phyloP scores from a whole-genome alignment of 2,113 vertebrate species.

The Arizona elegans region DNA sequence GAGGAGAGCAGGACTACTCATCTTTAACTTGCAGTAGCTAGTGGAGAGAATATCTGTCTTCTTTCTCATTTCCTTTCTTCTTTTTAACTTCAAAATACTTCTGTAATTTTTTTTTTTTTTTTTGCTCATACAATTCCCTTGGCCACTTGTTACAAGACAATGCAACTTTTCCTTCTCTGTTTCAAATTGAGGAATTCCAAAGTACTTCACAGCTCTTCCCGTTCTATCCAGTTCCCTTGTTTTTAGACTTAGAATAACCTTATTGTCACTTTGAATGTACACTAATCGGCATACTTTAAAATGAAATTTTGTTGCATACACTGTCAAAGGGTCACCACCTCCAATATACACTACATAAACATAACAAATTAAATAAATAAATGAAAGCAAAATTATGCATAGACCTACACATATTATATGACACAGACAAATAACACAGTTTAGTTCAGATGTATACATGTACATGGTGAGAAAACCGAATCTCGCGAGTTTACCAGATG shows the following conservation, averaged over 20 bases:
- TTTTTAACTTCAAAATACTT: not conserved
- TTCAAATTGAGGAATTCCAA: not conserved
- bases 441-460: too few species aligned
- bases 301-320: too few species aligned
- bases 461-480: too few species aligned
- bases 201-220: not conserved
- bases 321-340: too few species aligned
- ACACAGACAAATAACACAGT: too few species aligned
- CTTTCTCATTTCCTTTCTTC: not conserved
- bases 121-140: not conserved
- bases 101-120: not conserved
- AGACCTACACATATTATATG: too few species aligned
- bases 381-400: too few species aligned
- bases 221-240: not conserved
- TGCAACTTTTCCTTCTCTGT: not conserved
- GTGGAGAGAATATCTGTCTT: not conserved
- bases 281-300: too few species aligned
- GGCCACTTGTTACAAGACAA: not conserved
- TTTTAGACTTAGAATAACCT: not conserved
- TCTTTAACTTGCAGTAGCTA: not conserved
- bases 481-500: too few species aligned
- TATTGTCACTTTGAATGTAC: too few species aligned
- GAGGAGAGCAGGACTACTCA: not conserved
- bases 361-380: too few species aligned
- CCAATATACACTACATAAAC: too few species aligned